phyloP scores from a whole-genome alignment of 2,797 vertebrate species.

The Bovichtus diacanthus region DNA sequence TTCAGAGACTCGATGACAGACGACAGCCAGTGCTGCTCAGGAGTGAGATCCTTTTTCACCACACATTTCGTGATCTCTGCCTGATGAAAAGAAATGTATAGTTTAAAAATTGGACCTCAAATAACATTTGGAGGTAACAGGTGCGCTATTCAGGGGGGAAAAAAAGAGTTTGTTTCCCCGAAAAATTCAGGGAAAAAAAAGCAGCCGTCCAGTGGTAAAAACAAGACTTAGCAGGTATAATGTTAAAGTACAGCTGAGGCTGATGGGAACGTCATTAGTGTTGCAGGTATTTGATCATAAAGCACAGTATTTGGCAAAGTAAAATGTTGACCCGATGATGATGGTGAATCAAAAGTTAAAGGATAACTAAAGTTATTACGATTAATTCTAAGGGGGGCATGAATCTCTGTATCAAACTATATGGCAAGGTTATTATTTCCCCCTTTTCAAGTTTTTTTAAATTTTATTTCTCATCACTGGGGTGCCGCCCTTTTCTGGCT shows the following conservation, averaged over 20 bases:
- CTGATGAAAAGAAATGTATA: conserved; percentile 49
- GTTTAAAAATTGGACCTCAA: neutral
- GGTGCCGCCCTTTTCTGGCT: neutral
- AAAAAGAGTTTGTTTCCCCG: neutral
- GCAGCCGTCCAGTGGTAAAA: neutral
- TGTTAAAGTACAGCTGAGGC: neutral
- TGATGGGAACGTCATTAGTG: neutral
- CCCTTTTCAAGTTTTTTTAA: no score
- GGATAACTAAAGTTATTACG: neutral
- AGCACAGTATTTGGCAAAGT: neutral
- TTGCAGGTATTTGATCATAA: neutral
- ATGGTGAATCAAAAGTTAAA: neutral
- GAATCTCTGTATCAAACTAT: neutral
- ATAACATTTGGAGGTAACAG: neutral
- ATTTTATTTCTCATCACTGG: neutral
- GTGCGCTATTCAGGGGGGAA: no score
- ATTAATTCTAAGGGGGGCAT: neutral
- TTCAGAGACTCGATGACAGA: conserved; percentile 88
- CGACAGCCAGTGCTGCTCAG: conserved; percentile 90
- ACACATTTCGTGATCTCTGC: conserved; percentile 93
- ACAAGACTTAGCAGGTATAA: neutral
- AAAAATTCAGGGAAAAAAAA: neutral
- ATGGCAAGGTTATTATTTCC: neutral
- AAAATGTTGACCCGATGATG: neutral
- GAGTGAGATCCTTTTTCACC: conserved; percentile 87